Percentiles rank a stretch among this genome's conserved stretches.
These are phyloP conservation scores for Mesorhabditis belari DNA, from an alignment of 2,888 invertebrate species.

Conservation along the genomic window DNA sequence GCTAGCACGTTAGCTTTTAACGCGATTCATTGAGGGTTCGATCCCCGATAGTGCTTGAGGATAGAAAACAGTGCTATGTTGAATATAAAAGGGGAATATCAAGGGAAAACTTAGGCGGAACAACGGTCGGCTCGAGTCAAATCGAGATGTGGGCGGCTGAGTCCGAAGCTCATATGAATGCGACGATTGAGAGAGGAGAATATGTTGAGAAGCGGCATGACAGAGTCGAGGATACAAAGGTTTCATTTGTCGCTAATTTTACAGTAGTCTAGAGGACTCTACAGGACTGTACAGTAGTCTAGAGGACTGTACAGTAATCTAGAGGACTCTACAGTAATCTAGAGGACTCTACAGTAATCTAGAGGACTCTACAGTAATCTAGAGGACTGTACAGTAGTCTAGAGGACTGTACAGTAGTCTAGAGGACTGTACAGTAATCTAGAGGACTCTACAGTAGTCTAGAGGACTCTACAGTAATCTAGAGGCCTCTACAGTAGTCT, in stretches of 20 bases:
- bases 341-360: neutral
- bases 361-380: neutral
- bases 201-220: slow-evolving; percentile 44
- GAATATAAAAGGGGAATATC: no score
- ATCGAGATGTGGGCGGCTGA: slow-evolving; percentile 42
- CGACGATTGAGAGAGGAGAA: slow-evolving; percentile 47
- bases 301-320: neutral
- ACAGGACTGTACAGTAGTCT: neutral
- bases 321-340: neutral
- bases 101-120: no score
- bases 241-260: neutral
- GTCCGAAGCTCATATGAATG: slow-evolving; percentile 50
- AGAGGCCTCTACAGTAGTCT: neutral
- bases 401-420: neutral
- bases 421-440: neutral
- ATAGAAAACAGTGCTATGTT: no score
- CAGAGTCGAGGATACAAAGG: slow-evolving; percentile 9
- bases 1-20: no score
- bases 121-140: slow-evolving; percentile 25
- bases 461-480: neutral
- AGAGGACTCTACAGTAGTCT: neutral
- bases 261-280: neutral
- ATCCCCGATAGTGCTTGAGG: no score
- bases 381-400: neutral
- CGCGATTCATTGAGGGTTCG: no score